Evolutionary conservation across 2,888 invertebrate genomes (phyloP), one percentile per base, ranked within the genome.

Genomic region (Lysandra coridon): DNA sequence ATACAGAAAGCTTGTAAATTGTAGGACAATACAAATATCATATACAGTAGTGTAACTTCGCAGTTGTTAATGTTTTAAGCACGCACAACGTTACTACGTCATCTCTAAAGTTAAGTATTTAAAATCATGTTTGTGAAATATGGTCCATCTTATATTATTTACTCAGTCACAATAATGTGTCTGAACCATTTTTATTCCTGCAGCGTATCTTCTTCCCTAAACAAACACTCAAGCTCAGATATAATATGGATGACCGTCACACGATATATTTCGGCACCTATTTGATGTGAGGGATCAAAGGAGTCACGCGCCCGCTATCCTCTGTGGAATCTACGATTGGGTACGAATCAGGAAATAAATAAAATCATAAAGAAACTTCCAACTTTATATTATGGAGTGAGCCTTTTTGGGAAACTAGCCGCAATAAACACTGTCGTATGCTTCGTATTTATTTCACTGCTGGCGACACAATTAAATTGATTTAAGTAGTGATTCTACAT

Each of bases 251-350:
- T 69, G 69, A 49, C 76, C 64, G n/a, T 23, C 17, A 64, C 44
- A 64, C 12, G 76, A 76, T 76, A 77, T 23, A 77, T 69, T 69
- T 37, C 69, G 14, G 33, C 69, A 69, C 33, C 44, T 49, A 75
- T 75, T 44, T 49, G 44, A 75, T 75, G 44, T 49, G 44, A 49
- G 75, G 75, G 75, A 75, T 75, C 75, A 75, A 75, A 75, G 49
- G 23, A 75, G 75, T 75, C 75, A 75, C 75, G 75, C 23, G 23
- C 75, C 23, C 44, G 74, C 44, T 44, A 75, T 49, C 75, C 75
- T 75, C 7, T 75, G 23, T 74, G 74, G 40, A 12, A 14, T 69
- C 40, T 14, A 40, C 53, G 33, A 78, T 75, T 60, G 44, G 44
- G 75, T 23, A 74, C 74, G 74, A 49, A 75, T 49, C 75, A 49